phyloP scores from a whole-genome alignment of 2,797 vertebrate species.

The Apogon hyalosoma region DNA sequence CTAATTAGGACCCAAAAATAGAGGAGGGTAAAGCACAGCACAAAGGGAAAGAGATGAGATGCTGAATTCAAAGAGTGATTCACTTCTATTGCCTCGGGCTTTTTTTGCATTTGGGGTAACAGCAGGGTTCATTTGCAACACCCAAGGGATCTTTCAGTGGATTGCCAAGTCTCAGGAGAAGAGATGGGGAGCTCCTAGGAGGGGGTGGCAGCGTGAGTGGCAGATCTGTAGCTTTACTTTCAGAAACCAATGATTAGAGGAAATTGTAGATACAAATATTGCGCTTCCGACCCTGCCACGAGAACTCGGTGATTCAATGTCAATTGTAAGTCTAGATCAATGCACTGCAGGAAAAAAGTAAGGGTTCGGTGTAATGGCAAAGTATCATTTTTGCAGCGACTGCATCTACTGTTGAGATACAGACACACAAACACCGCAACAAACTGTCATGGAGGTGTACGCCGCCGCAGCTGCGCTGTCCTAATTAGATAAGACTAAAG shows the following conservation, averaged over 20 bases:
- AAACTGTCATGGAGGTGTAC: background rate
- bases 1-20: constrained; percentile 72
- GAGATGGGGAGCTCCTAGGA: constrained; percentile 40
- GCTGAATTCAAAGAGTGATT: constrained; percentile 66
- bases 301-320: constrained; percentile 38
- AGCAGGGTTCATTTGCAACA: constrained; percentile 66
- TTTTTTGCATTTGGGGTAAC: constrained; percentile 56
- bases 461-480: background rate
- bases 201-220: constrained; percentile 38
- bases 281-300: constrained; percentile 38
- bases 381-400: constrained; percentile 29
- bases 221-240: constrained; percentile 58
- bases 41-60: constrained; percentile 48
- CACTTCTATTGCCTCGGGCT: constrained; percentile 54
- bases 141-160: constrained; percentile 54
- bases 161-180: constrained; percentile 63
- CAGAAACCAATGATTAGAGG: constrained; percentile 62
- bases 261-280: constrained; percentile 64
- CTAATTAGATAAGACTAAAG: constrained; percentile 35
- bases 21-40: constrained; percentile 50
- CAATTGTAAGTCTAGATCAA: constrained; percentile 53
- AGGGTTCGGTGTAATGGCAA: constrained; percentile 21
- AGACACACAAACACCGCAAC: constrained; percentile 27
- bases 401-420: constrained; percentile 17
- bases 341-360: constrained; percentile 36